These are phyloP conservation scores for Erynnis tages DNA, from an alignment of 2,888 invertebrate species.

Conservation along the genomic window DNA sequence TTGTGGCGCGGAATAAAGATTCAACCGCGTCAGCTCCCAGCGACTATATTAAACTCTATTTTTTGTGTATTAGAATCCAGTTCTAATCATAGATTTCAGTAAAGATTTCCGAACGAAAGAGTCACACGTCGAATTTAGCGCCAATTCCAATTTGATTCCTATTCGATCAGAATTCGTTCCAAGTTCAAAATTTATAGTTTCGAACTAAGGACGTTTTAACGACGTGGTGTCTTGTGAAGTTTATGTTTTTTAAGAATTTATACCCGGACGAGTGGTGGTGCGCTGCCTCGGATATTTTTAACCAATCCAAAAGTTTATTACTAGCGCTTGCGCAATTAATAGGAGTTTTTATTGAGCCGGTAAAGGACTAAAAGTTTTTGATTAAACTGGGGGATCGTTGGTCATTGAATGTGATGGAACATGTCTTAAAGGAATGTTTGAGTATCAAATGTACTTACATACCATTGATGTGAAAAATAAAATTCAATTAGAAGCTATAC, in stretches of 20 bases:
- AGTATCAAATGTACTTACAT: too few species aligned
- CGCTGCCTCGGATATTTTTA: conserved; percentile 71
- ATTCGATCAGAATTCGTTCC: conserved; percentile 48
- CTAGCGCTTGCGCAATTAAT: conserved; percentile 78
- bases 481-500: not conserved
- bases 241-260: conserved; percentile 81
- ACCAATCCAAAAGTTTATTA: conserved; percentile 78
- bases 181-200: conserved; percentile 42
- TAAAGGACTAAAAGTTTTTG: conserved; percentile 72
- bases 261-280: conserved; percentile 60
- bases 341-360: conserved; percentile 77
- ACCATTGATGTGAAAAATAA: not conserved
- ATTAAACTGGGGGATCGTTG: conserved; percentile 43
- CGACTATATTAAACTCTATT: conserved; percentile 72
- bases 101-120: conserved; percentile 48
- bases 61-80: conserved; percentile 70
- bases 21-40: conserved; percentile 50
- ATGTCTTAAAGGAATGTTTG: conserved; percentile 8
- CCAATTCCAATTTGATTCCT: conserved; percentile 64
- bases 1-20: conserved; percentile 55
- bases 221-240: conserved; percentile 47
- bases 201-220: conserved; percentile 43
- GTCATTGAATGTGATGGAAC: conserved; percentile 18
- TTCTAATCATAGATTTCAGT: conserved; percentile 68
- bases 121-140: conserved; percentile 56